Base-by-base conservation (phyloP, 2,113 vertebrate species). In the Anthoscopus minutus region DNA sequence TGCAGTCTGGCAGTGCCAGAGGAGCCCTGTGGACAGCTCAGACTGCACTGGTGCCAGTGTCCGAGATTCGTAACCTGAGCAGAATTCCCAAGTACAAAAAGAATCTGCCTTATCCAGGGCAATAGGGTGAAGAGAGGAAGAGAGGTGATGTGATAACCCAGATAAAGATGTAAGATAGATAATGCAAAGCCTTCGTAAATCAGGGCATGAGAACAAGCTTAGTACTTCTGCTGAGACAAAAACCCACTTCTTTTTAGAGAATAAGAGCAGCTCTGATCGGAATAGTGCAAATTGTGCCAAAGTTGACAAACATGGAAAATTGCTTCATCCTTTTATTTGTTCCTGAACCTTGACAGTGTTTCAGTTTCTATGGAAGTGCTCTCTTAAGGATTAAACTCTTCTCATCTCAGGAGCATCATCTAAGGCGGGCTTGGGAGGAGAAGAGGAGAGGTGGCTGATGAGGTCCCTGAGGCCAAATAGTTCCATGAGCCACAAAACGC, bases 251-350 rank as follows among this genome's bases (percentile, higher is more conserved):
- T 62, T 86, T 86, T 86, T 70, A 48, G 76, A 83, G 76, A 83
- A 66, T 40, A 66, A 62, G 50, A 94, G 30, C 72, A 84, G 72
- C 10, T 2, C 25, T 84, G 80, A 79, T 74, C 0, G 9, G 88
- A 95, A 95, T 7, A 93, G 38, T 44, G n/a, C 33, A 56, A 69
- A 66, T 48, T 80, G 91, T 94, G 93, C 82, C 92, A 94, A 96
- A 95, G 61, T 1, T 92, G 86, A 95, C 91, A 95, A 92, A 92
- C 42, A 30, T 9, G 86, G 94, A 96, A 96, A 94, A 91, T 93
- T 51, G 71, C 73, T 91, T 4, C 15, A 53, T 82, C 38, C n/a
- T 92, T 74, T 85, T 82, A 58, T 94, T 89, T 94, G 47, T 89
- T 95, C 64, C 64, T 70, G 35, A 86, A 51, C 37, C 27, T 62